phyloP scores from a whole-genome alignment of 2,888 invertebrate species.

The Pimpla rufipes region DNA sequence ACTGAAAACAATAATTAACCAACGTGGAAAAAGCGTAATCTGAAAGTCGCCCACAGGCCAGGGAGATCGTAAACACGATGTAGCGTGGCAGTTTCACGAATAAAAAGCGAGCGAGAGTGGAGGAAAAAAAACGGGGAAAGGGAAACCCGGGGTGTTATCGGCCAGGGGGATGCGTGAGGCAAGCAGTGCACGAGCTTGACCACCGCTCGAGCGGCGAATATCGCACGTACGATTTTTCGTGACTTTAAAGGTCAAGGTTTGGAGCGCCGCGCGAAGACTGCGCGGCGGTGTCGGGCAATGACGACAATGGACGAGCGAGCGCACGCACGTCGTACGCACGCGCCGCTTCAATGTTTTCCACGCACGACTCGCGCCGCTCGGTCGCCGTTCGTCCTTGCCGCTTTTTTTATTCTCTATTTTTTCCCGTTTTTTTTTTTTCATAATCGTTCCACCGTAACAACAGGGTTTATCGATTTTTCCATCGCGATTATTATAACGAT shows the following conservation, averaged over 20 bases:
- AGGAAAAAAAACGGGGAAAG: neutral
- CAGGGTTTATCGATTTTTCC: neutral
- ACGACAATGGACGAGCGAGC: conserved; percentile 67
- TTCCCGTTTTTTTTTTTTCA: neutral
- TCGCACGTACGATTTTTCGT: conserved; percentile 31
- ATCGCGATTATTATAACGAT: neutral
- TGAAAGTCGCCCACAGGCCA: neutral
- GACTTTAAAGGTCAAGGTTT: conserved; percentile 74
- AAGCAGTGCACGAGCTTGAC: conserved; percentile 37
- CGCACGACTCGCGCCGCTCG: neutral
- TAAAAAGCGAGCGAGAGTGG: neutral
- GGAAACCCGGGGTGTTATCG: neutral
- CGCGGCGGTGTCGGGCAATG: neutral
- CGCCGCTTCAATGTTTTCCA: neutral
- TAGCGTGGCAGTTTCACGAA: neutral
- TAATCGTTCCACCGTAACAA: neutral
- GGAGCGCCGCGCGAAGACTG: neutral
- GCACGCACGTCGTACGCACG: conserved; percentile 55
- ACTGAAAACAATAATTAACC: neutral
- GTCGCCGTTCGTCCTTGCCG: neutral
- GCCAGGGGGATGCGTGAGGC: conserved; percentile 18
- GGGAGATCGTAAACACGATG: conserved; percentile 2
- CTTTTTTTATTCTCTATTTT: neutral
- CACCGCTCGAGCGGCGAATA: conserved; percentile 42
- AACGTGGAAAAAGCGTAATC: neutral